Conservation (phyloP, 2,797 vertebrate species). For the Trematocara caparti region DNA sequence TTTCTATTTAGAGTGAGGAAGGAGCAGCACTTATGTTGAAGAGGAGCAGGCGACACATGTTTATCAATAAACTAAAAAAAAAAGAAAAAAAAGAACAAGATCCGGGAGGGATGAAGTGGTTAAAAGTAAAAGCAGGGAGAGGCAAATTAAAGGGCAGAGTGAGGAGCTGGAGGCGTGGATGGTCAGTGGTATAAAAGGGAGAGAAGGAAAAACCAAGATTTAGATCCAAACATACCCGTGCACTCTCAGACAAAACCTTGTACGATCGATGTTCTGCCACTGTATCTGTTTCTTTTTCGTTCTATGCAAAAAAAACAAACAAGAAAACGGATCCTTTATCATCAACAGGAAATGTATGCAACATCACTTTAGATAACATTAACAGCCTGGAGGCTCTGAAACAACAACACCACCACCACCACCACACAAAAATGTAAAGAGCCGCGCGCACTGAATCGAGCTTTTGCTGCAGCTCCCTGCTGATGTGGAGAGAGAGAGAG, state of each 20-base stretch:
- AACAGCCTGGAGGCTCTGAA: neutral
- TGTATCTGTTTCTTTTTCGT: conserved; percentile 53
- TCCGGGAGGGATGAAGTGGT: neutral
- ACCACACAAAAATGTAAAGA: neutral
- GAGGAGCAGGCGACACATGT: neutral
- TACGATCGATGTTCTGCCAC: conserved; percentile 66
- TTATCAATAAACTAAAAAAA: neutral
- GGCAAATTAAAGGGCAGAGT: conserved; percentile 15
- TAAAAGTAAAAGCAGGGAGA: neutral
- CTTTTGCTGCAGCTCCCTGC: neutral
- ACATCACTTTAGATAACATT: neutral
- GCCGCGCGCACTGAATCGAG: neutral
- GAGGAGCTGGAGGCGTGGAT: neutral
- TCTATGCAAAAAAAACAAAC: conserved; percentile 57
- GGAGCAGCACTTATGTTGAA: neutral
- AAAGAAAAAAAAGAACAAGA: neutral
- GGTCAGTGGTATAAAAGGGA: conserved; percentile 3
- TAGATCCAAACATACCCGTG: conserved; percentile 84
- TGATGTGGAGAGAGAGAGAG: neutral
- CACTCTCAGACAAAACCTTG: conserved; percentile 83
- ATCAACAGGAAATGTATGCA: neutral
- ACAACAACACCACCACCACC: neutral
- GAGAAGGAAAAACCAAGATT: neutral
- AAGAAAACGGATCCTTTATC: conserved; percentile 43
- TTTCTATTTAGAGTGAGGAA: conserved; percentile 44